Conservation (phyloP, 2,113 vertebrate species). For the Otolemur garnettii region DNA sequence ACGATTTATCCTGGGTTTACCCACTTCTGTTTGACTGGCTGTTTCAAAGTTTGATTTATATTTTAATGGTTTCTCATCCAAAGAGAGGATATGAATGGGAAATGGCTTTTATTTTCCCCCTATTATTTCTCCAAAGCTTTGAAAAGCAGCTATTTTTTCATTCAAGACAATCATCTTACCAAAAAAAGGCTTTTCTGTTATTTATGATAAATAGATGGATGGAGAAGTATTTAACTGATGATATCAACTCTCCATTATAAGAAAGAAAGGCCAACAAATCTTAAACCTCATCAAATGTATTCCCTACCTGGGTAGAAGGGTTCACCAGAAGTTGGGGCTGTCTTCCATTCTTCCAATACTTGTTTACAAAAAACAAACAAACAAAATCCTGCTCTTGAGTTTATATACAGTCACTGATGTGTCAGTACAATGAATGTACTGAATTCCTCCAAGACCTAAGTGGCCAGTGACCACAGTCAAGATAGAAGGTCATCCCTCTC, state of each 20-base stretch:
- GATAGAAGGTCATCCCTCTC: not conserved
- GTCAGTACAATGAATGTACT: not conserved
- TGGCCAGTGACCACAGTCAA: not conserved
- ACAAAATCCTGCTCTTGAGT: not conserved
- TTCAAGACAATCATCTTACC: constrained; percentile 53
- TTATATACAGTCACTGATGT: not conserved
- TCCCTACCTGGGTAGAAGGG: not conserved
- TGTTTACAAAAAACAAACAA: not conserved
- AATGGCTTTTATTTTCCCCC: constrained; percentile 52
- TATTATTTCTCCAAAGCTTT: constrained; percentile 58
- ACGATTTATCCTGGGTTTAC: constrained; percentile 50
- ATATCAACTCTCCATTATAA: not conserved
- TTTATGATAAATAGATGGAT: constrained; percentile 56
- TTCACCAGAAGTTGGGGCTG: not conserved
- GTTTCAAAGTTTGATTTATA: constrained; percentile 70
- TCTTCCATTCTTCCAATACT: not conserved
- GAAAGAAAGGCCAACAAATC: not conserved
- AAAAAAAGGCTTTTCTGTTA: constrained; percentile 58
- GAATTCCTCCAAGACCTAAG: not conserved
- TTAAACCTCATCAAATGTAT: constrained; percentile 16
- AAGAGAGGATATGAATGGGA: constrained; percentile 66
- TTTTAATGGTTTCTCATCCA: constrained; percentile 74
- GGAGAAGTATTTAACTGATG: constrained; percentile 36
- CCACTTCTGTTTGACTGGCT: constrained; percentile 9
- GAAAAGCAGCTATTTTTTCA: constrained; percentile 73